Evolutionary conservation across 1,140 invertebrate species (phyloP), one percentile per base, ranked within the genome.

Genomic region (Aphis craccivora): DNA sequence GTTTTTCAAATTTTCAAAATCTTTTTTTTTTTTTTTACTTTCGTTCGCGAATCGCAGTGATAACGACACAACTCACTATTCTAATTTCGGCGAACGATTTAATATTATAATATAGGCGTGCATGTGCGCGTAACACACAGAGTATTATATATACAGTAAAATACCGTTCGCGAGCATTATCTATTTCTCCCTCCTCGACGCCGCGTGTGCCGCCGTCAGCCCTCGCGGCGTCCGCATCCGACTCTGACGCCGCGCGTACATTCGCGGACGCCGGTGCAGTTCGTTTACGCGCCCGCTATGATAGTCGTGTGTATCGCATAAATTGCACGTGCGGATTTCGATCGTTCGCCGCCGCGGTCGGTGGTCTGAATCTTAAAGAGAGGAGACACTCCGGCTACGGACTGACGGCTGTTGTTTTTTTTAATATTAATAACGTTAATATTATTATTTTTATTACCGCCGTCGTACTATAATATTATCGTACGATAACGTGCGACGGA

Each of bases 261-360:
- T 45, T 48, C 87, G 87, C 43, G n/a, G 87, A 51, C 81, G 81
- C 81, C 81, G 81, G 37, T 40, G 83, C 37, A 84, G 37, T 40
- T 40, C 22, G 83, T 23, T 18, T 83, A 40, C 83, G 83, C 83
- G 22, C 37, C 35, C 37, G 60, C 30, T 76, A 76, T 76, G 60
- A 35, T 76, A n/a, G 60, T 76, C n/a, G n/a, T 76, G 60, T 76
- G 60, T 76, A 76, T 76, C 60, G 60, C 37, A 83, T 83, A 84
- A 84, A 84, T 84, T 84, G 37, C 84, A 83, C 87, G 87, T 88
- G 30, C n/a, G 45, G 11, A 43, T 86, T 45, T 25, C 83, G 83
- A 40, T n/a, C 87, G 87, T 89, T 30, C 45, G 88, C 60, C 60
- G 51, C 45, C 88, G 51, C 35, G n/a, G 45, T 51, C n/a, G 60